Evolutionary conservation across 2,888 invertebrate species (phyloP).

Genomic region (Drosophila meridionalis): DNA sequence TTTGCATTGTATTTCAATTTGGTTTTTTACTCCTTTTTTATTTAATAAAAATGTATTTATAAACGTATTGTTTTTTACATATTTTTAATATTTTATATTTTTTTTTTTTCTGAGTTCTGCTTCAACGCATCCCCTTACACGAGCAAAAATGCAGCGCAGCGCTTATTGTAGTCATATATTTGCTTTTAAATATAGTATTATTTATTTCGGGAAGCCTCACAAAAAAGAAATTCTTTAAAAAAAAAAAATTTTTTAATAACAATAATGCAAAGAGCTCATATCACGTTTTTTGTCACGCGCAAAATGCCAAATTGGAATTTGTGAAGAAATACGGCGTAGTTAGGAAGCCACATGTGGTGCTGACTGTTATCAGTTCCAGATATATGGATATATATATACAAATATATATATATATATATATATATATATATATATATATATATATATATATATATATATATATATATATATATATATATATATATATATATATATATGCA

Average conservation of each 20-base stretch:
- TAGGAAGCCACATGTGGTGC: slow-evolving; percentile 2
- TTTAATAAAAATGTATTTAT: background rate
- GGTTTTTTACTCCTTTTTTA: slow-evolving; percentile 4
- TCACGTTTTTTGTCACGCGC: slow-evolving; percentile 64
- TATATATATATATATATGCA: no score
- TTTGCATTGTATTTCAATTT: slow-evolving; percentile 54
- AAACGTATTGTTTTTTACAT: background rate
- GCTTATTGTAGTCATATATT: slow-evolving; percentile 53
- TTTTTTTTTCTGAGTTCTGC: slow-evolving; percentile 8
- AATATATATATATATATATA: background rate
- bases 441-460: background rate
- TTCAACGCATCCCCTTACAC: slow-evolving; percentile 66
- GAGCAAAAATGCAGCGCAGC: slow-evolving; percentile 64
- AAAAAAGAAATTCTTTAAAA: slow-evolving; percentile 17
- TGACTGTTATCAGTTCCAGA: slow-evolving; percentile 5
- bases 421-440: background rate
- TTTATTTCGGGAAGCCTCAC: slow-evolving; percentile 47
- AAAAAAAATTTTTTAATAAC: background rate
- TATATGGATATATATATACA: background rate
- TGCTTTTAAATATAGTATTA: slow-evolving; percentile 52
- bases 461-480: background rate
- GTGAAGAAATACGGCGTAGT: slow-evolving; percentile 38
- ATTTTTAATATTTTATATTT: background rate
- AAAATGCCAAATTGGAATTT: slow-evolving; percentile 35
- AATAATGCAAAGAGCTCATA: slow-evolving; percentile 16